These are phyloP conservation scores for Cartodere bifasciata DNA, from an alignment of 2,888 invertebrate species.

Conservation along the genomic window DNA sequence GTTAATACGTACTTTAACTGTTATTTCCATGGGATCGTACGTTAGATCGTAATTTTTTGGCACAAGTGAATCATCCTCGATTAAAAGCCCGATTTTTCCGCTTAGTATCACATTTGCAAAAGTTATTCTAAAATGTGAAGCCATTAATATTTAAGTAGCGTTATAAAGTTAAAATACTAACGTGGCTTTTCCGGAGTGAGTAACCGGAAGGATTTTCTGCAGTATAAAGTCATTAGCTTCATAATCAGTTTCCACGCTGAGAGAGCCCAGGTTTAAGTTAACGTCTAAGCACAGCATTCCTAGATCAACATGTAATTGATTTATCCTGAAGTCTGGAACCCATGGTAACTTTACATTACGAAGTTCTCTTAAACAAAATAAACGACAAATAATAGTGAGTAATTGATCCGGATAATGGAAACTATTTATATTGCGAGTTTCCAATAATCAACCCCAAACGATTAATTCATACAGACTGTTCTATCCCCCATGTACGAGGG, in stretches of 20 bases:
- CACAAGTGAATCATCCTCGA: conserved; percentile 43
- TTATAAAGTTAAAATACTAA: conserved; percentile 18
- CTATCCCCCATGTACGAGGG: too few relatives aligned
- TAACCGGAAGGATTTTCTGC: conserved; percentile 28
- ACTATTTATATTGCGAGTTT: too few relatives aligned
- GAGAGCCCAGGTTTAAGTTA: conserved; percentile 26
- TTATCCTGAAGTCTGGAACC: conserved; percentile 30
- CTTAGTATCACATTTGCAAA: conserved; percentile 42
- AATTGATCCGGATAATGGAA: too few relatives aligned
- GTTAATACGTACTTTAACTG: conserved; percentile 38
- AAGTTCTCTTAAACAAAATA: conserved; percentile 25
- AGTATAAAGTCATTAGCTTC: conserved; percentile 28
- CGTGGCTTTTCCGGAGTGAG: conserved; percentile 28
- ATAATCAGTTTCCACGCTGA: conserved; percentile 28
- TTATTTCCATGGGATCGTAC: conserved; percentile 40
- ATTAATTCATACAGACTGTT: too few relatives aligned
- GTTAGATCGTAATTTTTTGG: conserved; percentile 44
- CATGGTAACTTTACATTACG: conserved; percentile 26
- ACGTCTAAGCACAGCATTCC: conserved; percentile 25
- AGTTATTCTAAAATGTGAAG: conserved; percentile 36
- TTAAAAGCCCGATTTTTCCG: conserved; percentile 42
- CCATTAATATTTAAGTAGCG: not conserved
- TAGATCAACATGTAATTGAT: conserved; percentile 26
- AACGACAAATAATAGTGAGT: conserved; percentile 4
- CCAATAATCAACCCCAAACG: too few relatives aligned